Percentiles rank a stretch among this genome's conserved stretches.
Evolutionary conservation across 1,140 invertebrate genomes (phyloP).

Genomic region (Vanessa tameamea): DNA sequence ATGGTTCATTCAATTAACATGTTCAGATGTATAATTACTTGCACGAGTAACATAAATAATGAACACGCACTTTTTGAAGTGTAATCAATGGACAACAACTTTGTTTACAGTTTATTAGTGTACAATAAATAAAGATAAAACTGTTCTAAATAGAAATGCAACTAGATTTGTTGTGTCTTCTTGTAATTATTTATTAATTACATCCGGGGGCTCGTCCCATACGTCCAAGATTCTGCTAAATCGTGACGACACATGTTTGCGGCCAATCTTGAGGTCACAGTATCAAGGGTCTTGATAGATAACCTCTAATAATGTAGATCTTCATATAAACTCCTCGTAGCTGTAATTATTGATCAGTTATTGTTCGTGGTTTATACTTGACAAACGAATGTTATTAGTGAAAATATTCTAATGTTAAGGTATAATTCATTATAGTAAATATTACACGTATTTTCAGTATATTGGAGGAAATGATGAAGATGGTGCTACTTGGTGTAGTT

Average conservation of each 20-base stretch:
- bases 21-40: background rate
- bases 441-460: slow-evolving; percentile 63
- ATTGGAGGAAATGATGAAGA: slow-evolving; percentile 78
- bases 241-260: slow-evolving; percentile 47
- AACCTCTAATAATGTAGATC: slow-evolving; percentile 49
- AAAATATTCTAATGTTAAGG: slow-evolving; percentile 39
- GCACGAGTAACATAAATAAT: slow-evolving; percentile 1
- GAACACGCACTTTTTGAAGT: background rate
- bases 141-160: background rate
- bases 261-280: slow-evolving; percentile 47
- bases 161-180: slow-evolving; percentile 13
- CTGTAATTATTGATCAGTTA: slow-evolving; percentile 53
- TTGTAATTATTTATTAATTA: slow-evolving; percentile 1
- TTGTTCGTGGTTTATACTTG: slow-evolving; percentile 38
- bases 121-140: background rate
- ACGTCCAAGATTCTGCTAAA: slow-evolving; percentile 25
- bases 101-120: background rate
- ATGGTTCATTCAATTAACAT: background rate
- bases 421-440: background rate
- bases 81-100: background rate
- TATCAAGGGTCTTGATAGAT: slow-evolving; percentile 55
- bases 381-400: slow-evolving; percentile 34
- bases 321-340: slow-evolving; percentile 50
- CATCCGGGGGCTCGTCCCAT: slow-evolving; percentile 52
- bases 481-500: slow-evolving; percentile 71